Evolutionary conservation across 2,888 invertebrate species (phyloP).

Genomic region (Phengaris arion): DNA sequence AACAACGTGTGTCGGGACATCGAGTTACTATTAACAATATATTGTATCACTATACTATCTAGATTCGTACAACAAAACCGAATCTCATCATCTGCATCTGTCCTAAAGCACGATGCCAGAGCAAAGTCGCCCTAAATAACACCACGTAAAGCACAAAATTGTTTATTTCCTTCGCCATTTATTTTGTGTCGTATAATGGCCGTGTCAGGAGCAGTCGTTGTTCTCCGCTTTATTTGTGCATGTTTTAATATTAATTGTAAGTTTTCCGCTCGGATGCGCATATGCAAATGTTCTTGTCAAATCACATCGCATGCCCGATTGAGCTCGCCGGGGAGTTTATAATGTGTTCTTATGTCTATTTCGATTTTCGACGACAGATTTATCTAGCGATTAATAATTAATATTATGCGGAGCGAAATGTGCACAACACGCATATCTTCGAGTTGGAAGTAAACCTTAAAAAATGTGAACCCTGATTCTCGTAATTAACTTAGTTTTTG

Average conservation of each 20-base stretch:
- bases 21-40: too few species aligned
- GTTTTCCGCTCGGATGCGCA: conserved; percentile 61
- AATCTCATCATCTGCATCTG: background rate
- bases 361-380: background rate
- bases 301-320: conserved; percentile 20
- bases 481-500: too few species aligned
- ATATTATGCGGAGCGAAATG: too few species aligned
- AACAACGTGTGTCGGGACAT: too few species aligned
- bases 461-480: too few species aligned
- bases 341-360: background rate
- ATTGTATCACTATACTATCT: background rate
- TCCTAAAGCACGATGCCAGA: background rate
- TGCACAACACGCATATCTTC: too few species aligned
- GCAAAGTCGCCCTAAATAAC: background rate
- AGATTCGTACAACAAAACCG: conserved; percentile 10
- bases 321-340: background rate
- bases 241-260: conserved; percentile 77
- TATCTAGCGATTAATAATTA: background rate
- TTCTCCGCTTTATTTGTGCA: conserved; percentile 70
- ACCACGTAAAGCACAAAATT: background rate
- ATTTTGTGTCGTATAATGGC: conserved; percentile 1
- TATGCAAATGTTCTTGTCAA: conserved; percentile 19
- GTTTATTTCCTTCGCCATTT: background rate
- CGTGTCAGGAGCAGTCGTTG: background rate
- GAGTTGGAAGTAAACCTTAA: too few species aligned